These are phyloP conservation scores for Drosophila elegans DNA, from an alignment of 1,140 invertebrate genomes.

Conservation along the genomic window DNA sequence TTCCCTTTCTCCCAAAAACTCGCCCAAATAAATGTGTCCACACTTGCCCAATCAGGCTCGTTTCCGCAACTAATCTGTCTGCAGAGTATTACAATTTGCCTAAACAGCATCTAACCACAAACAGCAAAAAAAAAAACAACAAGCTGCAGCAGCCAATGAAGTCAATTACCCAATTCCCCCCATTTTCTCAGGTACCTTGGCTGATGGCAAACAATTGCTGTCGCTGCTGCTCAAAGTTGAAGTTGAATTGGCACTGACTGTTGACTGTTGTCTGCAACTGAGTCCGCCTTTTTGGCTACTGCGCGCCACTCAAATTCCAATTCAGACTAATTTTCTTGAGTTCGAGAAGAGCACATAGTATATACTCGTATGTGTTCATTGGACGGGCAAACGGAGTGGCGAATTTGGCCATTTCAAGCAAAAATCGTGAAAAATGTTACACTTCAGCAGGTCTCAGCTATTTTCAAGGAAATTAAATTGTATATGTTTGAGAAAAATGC, in stretches of 20 bases:
- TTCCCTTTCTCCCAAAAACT: slow-evolving; percentile 24
- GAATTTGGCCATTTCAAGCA: slow-evolving; percentile 36
- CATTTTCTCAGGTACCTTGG: slow-evolving; percentile 26
- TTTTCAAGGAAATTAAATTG: slow-evolving; percentile 6
- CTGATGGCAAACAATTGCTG: slow-evolving; percentile 69
- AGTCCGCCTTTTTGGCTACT: slow-evolving; percentile 52
- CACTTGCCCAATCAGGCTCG: slow-evolving; percentile 45
- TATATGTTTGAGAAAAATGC: not conserved
- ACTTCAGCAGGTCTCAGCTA: slow-evolving; percentile 4
- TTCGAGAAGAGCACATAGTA: slow-evolving; percentile 28
- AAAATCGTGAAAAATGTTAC: slow-evolving; percentile 7
- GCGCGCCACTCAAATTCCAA: slow-evolving; percentile 65
- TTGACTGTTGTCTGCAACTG: slow-evolving; percentile 1
- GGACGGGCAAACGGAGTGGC: slow-evolving; percentile 19
- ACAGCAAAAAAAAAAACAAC: not conserved
- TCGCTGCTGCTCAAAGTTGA: slow-evolving; percentile 72
- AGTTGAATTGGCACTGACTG: slow-evolving; percentile 60
- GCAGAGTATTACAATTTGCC: slow-evolving; percentile 44
- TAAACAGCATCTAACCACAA: slow-evolving; percentile 19
- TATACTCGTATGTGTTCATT: not conserved
- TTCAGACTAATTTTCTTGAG: slow-evolving; percentile 66
- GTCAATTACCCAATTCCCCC: slow-evolving; percentile 71
- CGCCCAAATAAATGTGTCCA: slow-evolving; percentile 40
- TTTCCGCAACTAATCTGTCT: slow-evolving; percentile 46
- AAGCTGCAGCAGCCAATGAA: slow-evolving; percentile 24